Evolutionary conservation across 2,797 vertebrate genomes (phyloP).

Genomic region (Poeciliopsis turneri): DNA sequence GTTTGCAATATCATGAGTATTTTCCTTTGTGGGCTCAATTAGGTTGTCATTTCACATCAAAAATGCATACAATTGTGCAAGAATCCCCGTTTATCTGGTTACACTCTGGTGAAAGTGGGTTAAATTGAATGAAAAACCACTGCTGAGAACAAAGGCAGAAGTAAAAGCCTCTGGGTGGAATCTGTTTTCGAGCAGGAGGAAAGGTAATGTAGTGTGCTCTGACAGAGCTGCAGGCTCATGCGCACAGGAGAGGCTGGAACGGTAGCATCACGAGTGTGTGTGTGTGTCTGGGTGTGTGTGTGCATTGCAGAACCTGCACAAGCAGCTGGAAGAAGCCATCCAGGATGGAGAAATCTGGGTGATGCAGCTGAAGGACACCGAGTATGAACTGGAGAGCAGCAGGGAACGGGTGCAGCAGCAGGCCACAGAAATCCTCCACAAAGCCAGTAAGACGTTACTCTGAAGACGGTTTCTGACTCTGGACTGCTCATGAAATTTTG

Average conservation of each 20-base stretch:
- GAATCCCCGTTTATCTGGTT: slow-evolving; percentile 5
- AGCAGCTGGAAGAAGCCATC: slow-evolving; percentile 94
- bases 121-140: slow-evolving; percentile 41
- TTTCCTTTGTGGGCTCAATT: not conserved
- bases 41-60: not conserved
- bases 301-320: slow-evolving; percentile 88
- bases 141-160: slow-evolving; percentile 34
- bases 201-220: slow-evolving; percentile 44
- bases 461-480: not conserved
- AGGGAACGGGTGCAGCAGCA: slow-evolving; percentile 94
- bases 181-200: slow-evolving; percentile 33
- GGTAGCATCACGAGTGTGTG: slow-evolving; percentile 2
- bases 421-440: slow-evolving; percentile 94
- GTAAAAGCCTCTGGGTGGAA: slow-evolving; percentile 31
- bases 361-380: slow-evolving; percentile 96
- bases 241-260: not conserved
- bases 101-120: slow-evolving; percentile 23
- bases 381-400: slow-evolving; percentile 93
- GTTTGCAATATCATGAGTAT: not conserved
- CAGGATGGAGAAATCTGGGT: slow-evolving; percentile 93
- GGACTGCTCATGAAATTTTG: not conserved
- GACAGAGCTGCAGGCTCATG: slow-evolving; percentile 37
- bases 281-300: not conserved
- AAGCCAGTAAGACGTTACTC: slow-evolving; percentile 86
- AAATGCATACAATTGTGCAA: not conserved